These are phyloP conservation scores for Globodera rostochiensis DNA, from an alignment of 1,140 invertebrate species.

Conservation along the genomic window DNA sequence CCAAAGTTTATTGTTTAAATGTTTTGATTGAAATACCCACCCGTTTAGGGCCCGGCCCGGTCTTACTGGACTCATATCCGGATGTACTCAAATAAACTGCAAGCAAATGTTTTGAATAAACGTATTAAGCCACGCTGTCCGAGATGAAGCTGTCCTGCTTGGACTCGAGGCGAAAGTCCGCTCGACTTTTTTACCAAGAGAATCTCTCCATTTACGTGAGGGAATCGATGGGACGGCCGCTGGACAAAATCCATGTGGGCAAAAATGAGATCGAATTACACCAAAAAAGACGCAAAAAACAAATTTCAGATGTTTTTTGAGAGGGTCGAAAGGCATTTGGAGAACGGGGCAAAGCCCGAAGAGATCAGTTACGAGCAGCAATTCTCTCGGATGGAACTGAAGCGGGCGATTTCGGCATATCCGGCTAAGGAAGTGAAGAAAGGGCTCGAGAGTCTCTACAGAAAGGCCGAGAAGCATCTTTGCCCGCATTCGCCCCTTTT, in stretches of 20 bases:
- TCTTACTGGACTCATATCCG: background rate
- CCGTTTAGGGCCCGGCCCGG: background rate
- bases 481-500: slow-evolving; percentile 90
- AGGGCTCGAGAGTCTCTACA: slow-evolving; percentile 89
- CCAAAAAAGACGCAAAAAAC: background rate
- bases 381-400: slow-evolving; percentile 92
- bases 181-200: slow-evolving; percentile 86
- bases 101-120: background rate
- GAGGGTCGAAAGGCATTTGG: slow-evolving; percentile 85
- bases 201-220: slow-evolving; percentile 87
- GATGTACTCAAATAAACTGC: background rate
- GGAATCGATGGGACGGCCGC: slow-evolving; percentile 87
- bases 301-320: slow-evolving; percentile 75
- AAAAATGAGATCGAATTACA: slow-evolving; percentile 28
- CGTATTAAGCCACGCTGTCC: slow-evolving; percentile 74
- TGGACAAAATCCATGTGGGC: slow-evolving; percentile 89
- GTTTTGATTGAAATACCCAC: background rate
- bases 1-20: background rate
- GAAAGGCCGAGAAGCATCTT: slow-evolving; percentile 94
- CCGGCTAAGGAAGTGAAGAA: slow-evolving; percentile 92
- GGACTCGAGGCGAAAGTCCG: slow-evolving; percentile 84
- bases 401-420: slow-evolving; percentile 92
- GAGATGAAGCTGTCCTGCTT: slow-evolving; percentile 87
- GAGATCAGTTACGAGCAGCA: slow-evolving; percentile 97
- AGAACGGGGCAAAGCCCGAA: slow-evolving; percentile 88